These are phyloP conservation scores for Sebastes vulpes DNA, from an alignment of 2,797 vertebrate genomes.

Conservation along the genomic window DNA sequence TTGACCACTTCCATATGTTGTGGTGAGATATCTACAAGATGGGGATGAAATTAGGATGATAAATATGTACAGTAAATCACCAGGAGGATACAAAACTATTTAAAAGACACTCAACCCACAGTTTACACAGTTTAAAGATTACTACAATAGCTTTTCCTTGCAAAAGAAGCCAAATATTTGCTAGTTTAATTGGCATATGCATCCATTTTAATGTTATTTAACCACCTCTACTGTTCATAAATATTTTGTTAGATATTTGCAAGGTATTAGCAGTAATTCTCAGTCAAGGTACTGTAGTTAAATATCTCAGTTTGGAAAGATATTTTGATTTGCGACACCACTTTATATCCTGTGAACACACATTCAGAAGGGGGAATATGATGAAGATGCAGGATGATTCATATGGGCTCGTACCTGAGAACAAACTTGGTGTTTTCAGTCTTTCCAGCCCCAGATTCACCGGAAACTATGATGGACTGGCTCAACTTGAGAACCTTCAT, in stretches of 20 bases:
- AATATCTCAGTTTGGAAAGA: neutral
- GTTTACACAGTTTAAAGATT: neutral
- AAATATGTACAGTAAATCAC: neutral
- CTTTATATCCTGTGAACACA: neutral
- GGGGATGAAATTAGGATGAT: conserved; percentile 1
- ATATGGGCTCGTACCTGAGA: conserved; percentile 86
- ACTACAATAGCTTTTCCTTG: neutral
- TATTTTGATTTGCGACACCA: neutral
- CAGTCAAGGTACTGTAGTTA: neutral
- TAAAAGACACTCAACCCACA: neutral
- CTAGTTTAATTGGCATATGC: neutral
- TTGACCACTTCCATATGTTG: conserved; percentile 96
- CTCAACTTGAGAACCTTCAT: conserved; percentile 99
- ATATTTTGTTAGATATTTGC: neutral
- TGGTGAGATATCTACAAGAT: conserved; percentile 93
- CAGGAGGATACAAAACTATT: neutral
- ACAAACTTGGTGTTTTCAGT: conserved; percentile 99
- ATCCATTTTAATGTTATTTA: neutral
- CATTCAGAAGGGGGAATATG: neutral
- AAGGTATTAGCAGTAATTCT: neutral
- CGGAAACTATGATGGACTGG: conserved; percentile 98
- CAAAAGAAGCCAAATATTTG: neutral
- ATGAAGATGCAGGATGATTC: neutral
- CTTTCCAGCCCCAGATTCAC: conserved; percentile 99
- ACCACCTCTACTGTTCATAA: neutral